Evolutionary conservation across 1,140 invertebrate species (phyloP).

Genomic region (Psilanteris sp.): DNA sequence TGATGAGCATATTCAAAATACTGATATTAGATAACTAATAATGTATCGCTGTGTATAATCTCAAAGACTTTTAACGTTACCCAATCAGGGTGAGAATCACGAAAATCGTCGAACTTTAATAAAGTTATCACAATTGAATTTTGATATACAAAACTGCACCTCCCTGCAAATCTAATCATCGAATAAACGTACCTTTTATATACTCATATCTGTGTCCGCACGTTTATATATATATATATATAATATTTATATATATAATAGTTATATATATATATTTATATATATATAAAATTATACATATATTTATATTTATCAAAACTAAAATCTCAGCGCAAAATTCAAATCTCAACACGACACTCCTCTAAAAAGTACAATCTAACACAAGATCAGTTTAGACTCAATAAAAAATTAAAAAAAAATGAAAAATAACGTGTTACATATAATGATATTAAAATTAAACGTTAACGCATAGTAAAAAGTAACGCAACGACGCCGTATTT

Average conservation of each 20-base stretch:
- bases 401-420: too few relatives aligned
- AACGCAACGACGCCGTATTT: constrained; percentile 4
- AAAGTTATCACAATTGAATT: too few relatives aligned
- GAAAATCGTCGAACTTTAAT: too few relatives aligned
- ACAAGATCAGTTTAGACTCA: constrained; percentile 67
- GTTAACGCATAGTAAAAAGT: constrained; percentile 62
- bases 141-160: too few relatives aligned
- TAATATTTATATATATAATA: too few relatives aligned
- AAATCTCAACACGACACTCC: constrained; percentile 56
- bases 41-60: constrained; percentile 69
- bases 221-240: too few relatives aligned
- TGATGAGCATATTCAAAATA: constrained; percentile 78
- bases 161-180: too few relatives aligned
- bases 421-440: constrained; percentile 65
- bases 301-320: constrained; percentile 47
- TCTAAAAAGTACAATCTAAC: constrained; percentile 65
- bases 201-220: too few relatives aligned
- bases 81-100: too few relatives aligned
- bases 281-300: constrained; percentile 27
- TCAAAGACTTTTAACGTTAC: too few relatives aligned
- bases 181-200: too few relatives aligned
- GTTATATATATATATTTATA: too few relatives aligned
- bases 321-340: constrained; percentile 55
- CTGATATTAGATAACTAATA: constrained; percentile 76
- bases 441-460: constrained; percentile 68